These are phyloP conservation scores for Sebastes trivittatus DNA, from an alignment of 2,797 vertebrate species.

Conservation along the genomic window DNA sequence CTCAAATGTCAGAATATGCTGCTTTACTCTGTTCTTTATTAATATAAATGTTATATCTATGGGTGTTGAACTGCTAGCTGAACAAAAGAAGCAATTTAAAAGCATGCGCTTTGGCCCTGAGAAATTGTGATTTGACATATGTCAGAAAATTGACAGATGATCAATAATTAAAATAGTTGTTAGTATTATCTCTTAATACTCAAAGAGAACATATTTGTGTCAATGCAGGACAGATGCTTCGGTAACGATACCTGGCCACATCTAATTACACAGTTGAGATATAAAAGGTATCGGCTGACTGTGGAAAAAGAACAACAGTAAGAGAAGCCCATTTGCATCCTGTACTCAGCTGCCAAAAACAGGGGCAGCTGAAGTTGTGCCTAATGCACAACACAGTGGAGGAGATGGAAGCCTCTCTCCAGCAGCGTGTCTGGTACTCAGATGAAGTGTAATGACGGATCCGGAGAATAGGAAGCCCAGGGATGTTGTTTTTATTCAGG, in stretches of 20 bases:
- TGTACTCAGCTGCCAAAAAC: conserved; percentile 28
- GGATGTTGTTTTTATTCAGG: conserved; percentile 46
- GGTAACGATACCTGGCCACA: not conserved
- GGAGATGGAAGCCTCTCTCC: conserved; percentile 62
- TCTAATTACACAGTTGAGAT: conserved; percentile 22
- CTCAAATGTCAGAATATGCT: not conserved
- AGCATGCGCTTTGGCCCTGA: not conserved
- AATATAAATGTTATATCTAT: not conserved
- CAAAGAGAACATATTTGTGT: not conserved
- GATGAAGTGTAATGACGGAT: conserved; percentile 33
- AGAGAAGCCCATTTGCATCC: conserved; percentile 39
- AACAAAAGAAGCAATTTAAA: not conserved
- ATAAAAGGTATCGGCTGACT: conserved; percentile 17
- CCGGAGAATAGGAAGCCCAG: conserved; percentile 45
- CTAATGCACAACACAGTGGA: conserved; percentile 25
- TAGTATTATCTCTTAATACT: not conserved
- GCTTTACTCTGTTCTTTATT: not conserved
- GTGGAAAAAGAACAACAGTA: conserved; percentile 14
- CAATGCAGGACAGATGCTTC: not conserved
- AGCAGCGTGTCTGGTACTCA: conserved; percentile 31
- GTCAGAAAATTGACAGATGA: not conserved
- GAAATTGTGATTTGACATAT: not conserved
- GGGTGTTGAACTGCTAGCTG: not conserved
- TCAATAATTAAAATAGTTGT: not conserved
- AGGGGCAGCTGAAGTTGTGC: conserved; percentile 39